These are phyloP conservation scores for Myripristis murdjan DNA, from an alignment of 2,797 vertebrate genomes.

Conservation along the genomic window DNA sequence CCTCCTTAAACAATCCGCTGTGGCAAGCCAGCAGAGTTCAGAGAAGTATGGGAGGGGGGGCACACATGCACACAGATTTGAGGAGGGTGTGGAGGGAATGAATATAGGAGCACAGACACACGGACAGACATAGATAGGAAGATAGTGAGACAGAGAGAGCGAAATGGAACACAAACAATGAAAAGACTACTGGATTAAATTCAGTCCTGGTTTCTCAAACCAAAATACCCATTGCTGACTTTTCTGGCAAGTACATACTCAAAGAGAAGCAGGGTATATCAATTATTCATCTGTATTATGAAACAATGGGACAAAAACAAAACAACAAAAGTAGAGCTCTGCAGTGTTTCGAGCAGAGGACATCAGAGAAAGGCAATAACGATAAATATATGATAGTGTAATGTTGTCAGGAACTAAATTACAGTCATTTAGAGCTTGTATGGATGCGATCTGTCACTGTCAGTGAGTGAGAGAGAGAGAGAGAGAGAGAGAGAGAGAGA, in stretches of 20 bases:
- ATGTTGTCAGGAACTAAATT: constrained; percentile 79
- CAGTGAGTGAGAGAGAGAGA: constrained; percentile 39
- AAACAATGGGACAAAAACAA: constrained; percentile 69
- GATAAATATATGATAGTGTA: constrained; percentile 71
- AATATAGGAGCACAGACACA: not conserved
- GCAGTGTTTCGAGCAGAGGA: constrained; percentile 65
- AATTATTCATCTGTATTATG: constrained; percentile 76
- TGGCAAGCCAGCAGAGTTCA: constrained; percentile 42
- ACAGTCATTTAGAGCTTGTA: constrained; percentile 79
- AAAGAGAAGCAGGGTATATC: constrained; percentile 73
- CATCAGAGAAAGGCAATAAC: constrained; percentile 67
- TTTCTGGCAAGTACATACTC: constrained; percentile 65
- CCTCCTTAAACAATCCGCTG: constrained; percentile 66
- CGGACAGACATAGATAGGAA: not conserved
- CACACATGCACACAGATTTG: constrained; percentile 2
- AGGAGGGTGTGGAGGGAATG: not conserved
- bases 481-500: constrained; percentile 4
- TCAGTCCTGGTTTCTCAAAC: constrained; percentile 63
- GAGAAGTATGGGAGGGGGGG: constrained; percentile 10
- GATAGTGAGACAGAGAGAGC: not conserved
- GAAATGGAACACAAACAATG: constrained; percentile 59
- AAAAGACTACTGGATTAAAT: constrained; percentile 56
- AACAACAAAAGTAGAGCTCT: constrained; percentile 44
- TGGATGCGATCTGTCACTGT: constrained; percentile 79
- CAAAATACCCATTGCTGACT: constrained; percentile 66